A percentile compares a stretch with the other conserved stretches of the same genome.
These are phyloP conservation scores for Acipenser oxyrinchus DNA, from an alignment of 2,797 vertebrate genomes.

Conservation along the genomic window DNA sequence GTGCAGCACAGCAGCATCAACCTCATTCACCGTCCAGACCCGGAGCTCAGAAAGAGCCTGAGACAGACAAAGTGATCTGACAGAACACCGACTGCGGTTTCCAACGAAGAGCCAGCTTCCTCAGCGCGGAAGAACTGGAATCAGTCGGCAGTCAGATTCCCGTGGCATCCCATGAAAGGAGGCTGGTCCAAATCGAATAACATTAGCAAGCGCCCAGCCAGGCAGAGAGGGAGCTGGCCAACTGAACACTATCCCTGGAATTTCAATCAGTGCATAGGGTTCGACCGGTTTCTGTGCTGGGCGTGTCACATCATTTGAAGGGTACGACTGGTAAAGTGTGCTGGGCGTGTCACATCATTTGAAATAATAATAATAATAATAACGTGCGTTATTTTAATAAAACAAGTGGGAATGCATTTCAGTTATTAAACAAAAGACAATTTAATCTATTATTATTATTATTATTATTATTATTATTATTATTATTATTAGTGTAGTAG, in stretches of 20 bases:
- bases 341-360: too few species aligned
- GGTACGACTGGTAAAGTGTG: too few species aligned
- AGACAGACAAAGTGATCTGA: conserved; percentile 33
- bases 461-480: too few species aligned
- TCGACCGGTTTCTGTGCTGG: too few species aligned
- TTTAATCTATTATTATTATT: too few species aligned
- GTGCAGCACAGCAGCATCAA: conserved; percentile 95
- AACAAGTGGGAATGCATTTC: neutral
- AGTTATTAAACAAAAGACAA: too few species aligned
- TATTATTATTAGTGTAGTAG: too few species aligned
- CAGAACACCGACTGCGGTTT: too few species aligned
- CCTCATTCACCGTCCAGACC: conserved; percentile 76
- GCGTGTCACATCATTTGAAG: too few species aligned
- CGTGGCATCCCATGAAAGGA: conserved; percentile 40
- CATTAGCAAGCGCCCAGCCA: conserved; percentile 1
- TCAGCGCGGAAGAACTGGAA: neutral
- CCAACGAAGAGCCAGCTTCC: too few species aligned
- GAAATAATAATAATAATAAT: too few species aligned
- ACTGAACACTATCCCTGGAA: conserved; percentile 27
- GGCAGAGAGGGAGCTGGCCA: conserved; percentile 33
- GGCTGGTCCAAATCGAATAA: conserved; percentile 33
- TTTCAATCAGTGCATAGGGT: too few species aligned
- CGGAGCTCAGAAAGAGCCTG: conserved; percentile 46
- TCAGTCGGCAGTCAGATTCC: conserved; percentile 25
- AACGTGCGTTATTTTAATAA: neutral